phyloP scores from a whole-genome alignment of 2,888 invertebrate species.

The Campoplex nolae region DNA sequence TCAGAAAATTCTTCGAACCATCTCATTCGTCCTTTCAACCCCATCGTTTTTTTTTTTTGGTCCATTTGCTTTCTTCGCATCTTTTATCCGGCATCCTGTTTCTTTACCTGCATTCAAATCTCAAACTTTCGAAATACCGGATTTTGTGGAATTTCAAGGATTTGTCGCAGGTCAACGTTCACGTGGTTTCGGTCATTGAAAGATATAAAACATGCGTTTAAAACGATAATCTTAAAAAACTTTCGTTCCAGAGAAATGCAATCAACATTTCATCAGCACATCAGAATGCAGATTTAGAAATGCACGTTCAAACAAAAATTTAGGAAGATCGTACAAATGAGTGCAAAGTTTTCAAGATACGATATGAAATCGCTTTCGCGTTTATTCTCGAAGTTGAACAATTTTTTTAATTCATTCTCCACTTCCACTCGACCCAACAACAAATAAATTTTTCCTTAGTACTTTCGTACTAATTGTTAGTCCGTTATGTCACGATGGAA shows the following conservation, averaged over 20 bases:
- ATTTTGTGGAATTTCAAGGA: constrained; percentile 59
- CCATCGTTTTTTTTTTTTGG: not conserved
- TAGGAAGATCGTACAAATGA: not conserved
- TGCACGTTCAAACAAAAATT: not conserved
- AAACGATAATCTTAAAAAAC: not conserved
- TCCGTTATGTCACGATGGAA: constrained; percentile 13
- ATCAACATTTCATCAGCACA: not conserved
- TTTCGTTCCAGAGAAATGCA: not conserved
- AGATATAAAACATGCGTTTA: not conserved
- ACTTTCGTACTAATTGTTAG: not conserved
- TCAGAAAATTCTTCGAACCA: constrained; percentile 20
- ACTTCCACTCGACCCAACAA: not conserved
- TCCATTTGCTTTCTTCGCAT: constrained; percentile 40
- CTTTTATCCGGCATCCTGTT: constrained; percentile 9
- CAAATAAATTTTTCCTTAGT: not conserved
- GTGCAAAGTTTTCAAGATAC: not conserved
- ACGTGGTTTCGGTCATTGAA: constrained; percentile 11
- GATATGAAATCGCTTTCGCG: not conserved
- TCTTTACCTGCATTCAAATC: constrained; percentile 4
- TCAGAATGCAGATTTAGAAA: not conserved
- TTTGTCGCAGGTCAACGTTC: constrained; percentile 36
- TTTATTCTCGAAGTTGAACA: not conserved
- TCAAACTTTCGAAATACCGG: constrained; percentile 12
- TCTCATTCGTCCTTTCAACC: constrained; percentile 18
- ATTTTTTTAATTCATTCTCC: not conserved